phyloP scores from a whole-genome alignment of 1,140 invertebrate species.

The Phymastichus coffea region DNA sequence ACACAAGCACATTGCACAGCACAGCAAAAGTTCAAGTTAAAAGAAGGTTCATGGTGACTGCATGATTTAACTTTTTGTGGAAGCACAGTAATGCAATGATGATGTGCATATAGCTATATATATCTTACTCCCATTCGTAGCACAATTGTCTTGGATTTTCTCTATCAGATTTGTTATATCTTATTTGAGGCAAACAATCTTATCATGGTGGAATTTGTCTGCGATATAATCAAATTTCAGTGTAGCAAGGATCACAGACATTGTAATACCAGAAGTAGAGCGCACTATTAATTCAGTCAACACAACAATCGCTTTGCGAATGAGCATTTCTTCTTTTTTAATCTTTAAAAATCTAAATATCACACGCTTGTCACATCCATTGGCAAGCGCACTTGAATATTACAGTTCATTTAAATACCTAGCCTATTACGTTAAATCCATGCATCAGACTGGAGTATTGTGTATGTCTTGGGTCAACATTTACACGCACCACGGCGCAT shows the following conservation, averaged over 20 bases:
- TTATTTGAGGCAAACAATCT: constrained; percentile 6
- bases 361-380: constrained; percentile 24
- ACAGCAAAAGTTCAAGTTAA: constrained; percentile 30
- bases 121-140: constrained; percentile 9
- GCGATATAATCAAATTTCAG: too few species aligned
- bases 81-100: constrained; percentile 23
- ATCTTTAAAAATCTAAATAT: constrained; percentile 25
- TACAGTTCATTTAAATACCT: constrained; percentile 15
- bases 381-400: constrained; percentile 22
- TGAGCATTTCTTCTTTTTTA: constrained; percentile 8
- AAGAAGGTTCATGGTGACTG: constrained; percentile 21
- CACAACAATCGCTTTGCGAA: constrained; percentile 9
- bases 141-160: constrained; percentile 23
- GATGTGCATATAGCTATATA: constrained; percentile 9
- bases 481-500: constrained; percentile 15
- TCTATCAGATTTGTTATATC: neutral
- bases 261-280: constrained; percentile 24
- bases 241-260: constrained; percentile 17
- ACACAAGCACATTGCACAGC: constrained; percentile 31
- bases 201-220: too few species aligned
- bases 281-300: constrained; percentile 13
- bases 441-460: constrained; percentile 17
- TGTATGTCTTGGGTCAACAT: neutral
- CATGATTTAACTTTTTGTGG: constrained; percentile 27
- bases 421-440: too few species aligned